Conservation (phyloP, 2,797 vertebrate genomes). For the Xyrichtys novacula region DNA sequence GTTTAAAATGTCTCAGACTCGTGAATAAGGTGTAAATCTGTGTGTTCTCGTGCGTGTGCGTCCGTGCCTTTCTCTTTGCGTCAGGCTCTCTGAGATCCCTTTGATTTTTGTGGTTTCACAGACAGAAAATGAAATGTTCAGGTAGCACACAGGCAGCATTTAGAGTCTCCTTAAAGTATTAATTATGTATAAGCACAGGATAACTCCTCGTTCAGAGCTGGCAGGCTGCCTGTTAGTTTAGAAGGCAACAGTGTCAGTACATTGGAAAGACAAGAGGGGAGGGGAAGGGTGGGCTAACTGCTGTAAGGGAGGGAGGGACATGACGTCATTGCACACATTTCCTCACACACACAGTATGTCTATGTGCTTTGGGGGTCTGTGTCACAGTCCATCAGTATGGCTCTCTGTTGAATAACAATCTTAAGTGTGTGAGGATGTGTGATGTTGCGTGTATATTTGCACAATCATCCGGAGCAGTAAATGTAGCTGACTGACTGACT, state of each 20-base stretch:
- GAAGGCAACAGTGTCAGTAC: slow-evolving; percentile 57
- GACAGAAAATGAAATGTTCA: slow-evolving; percentile 64
- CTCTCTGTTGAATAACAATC: slow-evolving; percentile 63
- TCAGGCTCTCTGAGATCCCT: slow-evolving; percentile 36
- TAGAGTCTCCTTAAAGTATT: slow-evolving; percentile 69
- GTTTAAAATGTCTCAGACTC: slow-evolving; percentile 50
- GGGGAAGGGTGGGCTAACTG: slow-evolving; percentile 58
- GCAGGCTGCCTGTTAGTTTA: slow-evolving; percentile 60
- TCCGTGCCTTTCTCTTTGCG: slow-evolving; percentile 39
- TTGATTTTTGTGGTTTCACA: slow-evolving; percentile 54
- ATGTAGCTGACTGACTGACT: slow-evolving; percentile 71
- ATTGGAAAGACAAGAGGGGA: slow-evolving; percentile 58
- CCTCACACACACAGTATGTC: slow-evolving; percentile 46
- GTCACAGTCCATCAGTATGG: slow-evolving; percentile 58
- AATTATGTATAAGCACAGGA: slow-evolving; percentile 68
- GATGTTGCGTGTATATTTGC: slow-evolving; percentile 40
- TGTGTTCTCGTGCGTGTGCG: slow-evolving; percentile 5
- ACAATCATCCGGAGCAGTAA: slow-evolving; percentile 63
- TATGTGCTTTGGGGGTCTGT: slow-evolving; percentile 41
- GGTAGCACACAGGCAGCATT: slow-evolving; percentile 43
- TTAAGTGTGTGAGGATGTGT: slow-evolving; percentile 46
- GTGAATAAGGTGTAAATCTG: slow-evolving; percentile 28
- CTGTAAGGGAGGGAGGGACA: slow-evolving; percentile 46
- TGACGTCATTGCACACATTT: slow-evolving; percentile 74
- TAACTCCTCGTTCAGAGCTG: slow-evolving; percentile 57